These are phyloP conservation scores for Temnothorax nylanderi DNA, from an alignment of 1,140 invertebrate species.

Conservation along the genomic window DNA sequence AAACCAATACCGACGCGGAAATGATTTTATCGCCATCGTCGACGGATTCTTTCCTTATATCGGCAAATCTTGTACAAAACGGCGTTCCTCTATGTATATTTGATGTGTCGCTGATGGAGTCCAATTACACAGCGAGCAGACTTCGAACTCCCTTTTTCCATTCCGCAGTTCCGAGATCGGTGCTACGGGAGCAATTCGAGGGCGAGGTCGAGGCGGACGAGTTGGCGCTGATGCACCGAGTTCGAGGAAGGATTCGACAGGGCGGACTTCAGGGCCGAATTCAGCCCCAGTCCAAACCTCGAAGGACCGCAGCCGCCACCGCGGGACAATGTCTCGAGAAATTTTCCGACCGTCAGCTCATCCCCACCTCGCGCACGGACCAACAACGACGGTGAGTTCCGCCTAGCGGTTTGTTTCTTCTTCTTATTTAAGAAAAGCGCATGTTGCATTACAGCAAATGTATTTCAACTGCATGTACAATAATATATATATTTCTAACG, in stretches of 20 bases:
- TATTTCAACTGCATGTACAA: background rate
- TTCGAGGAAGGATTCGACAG: slow-evolving; percentile 85
- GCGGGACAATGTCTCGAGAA: slow-evolving; percentile 81
- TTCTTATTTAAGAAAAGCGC: background rate
- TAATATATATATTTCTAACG: background rate
- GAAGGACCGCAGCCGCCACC: slow-evolving; percentile 83
- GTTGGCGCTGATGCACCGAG: slow-evolving; percentile 84
- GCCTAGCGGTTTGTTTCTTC: background rate
- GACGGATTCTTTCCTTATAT: slow-evolving; percentile 25
- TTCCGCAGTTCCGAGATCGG: slow-evolving; percentile 92
- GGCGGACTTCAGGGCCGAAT: slow-evolving; percentile 84
- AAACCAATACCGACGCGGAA: slow-evolving; percentile 24
- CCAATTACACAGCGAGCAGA: slow-evolving; percentile 36
- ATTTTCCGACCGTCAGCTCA: slow-evolving; percentile 81
- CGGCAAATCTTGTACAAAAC: slow-evolving; percentile 38
- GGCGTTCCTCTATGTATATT: slow-evolving; percentile 41
- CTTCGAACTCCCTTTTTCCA: slow-evolving; percentile 49
- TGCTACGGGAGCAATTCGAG: slow-evolving; percentile 92
- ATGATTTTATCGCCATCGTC: slow-evolving; percentile 39
- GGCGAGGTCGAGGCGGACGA: slow-evolving; percentile 91
- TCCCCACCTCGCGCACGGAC: slow-evolving; percentile 81
- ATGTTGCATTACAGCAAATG: background rate
- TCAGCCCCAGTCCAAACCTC: slow-evolving; percentile 85
- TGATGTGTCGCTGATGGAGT: slow-evolving; percentile 52
- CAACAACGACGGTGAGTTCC: slow-evolving; percentile 82